These are phyloP conservation scores for Nemotelus pantherinus DNA, from an alignment of 2,888 invertebrate genomes.

Conservation along the genomic window DNA sequence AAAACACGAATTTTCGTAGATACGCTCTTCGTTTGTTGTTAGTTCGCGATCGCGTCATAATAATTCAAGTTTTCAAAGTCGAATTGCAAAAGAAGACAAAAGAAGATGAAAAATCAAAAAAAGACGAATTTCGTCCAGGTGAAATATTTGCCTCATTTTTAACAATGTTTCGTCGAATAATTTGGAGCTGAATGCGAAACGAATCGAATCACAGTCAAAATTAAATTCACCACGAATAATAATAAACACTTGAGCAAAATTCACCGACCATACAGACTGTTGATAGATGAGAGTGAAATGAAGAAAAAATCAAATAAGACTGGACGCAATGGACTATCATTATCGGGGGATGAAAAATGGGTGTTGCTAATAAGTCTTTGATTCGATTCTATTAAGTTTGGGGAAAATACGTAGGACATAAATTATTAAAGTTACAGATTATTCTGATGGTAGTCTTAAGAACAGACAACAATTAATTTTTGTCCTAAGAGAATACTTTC, in stretches of 20 bases:
- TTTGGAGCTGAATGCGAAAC: slow-evolving; percentile 18
- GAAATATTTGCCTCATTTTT: slow-evolving; percentile 15
- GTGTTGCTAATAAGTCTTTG: no score
- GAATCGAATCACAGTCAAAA: slow-evolving; percentile 18
- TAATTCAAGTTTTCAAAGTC: slow-evolving; percentile 21
- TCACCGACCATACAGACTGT: slow-evolving; percentile 2
- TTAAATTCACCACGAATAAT: slow-evolving; percentile 9
- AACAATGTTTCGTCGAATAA: neutral
- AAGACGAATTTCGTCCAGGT: neutral
- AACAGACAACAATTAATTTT: no score
- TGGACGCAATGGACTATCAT: no score
- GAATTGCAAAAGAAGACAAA: no score
- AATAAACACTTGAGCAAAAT: neutral
- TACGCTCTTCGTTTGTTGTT: neutral
- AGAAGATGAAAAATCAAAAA: neutral
- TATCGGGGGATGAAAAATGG: no score
- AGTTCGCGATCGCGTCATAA: neutral
- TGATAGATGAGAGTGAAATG: neutral
- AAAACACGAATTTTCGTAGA: neutral
- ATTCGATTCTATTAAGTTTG: no score
- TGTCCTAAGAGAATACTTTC: no score
- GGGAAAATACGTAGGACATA: no score
- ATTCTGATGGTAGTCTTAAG: no score
- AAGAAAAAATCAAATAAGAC: neutral
- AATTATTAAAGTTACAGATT: no score